A percentile compares a stretch with the other conserved stretches of the same genome.
phyloP scores from a whole-genome alignment of 1,140 invertebrate genomes.

The Sinonovacula constricta region DNA sequence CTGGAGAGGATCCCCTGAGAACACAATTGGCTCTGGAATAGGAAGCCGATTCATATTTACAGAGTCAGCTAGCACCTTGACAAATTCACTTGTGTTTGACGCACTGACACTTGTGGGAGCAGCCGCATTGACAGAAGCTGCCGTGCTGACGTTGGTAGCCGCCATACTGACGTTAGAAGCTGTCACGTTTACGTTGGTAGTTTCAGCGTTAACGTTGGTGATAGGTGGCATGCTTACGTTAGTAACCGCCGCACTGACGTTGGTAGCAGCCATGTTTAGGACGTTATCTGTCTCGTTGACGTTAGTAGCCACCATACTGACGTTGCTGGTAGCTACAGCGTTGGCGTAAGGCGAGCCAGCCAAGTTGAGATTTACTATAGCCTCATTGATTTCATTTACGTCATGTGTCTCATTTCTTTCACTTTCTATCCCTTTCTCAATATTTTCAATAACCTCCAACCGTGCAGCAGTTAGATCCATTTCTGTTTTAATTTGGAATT shows the following conservation, averaged over 20 bases:
- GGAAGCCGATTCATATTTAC: slow-evolving; percentile 14
- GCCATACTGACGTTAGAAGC: no score
- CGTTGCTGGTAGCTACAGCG: not conserved
- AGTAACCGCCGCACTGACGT: slow-evolving; percentile 1
- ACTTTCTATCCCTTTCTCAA: no score
- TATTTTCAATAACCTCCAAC: no score
- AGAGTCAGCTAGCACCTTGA: slow-evolving; percentile 7
- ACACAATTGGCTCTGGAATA: slow-evolving; percentile 4
- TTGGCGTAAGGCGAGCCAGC: no score
- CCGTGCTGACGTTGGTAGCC: no score
- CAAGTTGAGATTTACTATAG: not conserved
- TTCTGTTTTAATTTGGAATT: no score
- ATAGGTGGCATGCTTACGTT: not conserved
- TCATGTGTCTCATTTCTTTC: no score
- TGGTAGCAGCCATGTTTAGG: slow-evolving; percentile 1
- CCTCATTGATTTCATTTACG: slow-evolving; percentile 1
- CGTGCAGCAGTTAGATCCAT: no score
- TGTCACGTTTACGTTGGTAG: no score
- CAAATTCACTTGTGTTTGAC: no score
- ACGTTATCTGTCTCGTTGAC: not conserved
- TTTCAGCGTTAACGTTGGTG: slow-evolving; percentile 3
- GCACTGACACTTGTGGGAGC: no score
- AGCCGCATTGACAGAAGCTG: slow-evolving; percentile 9
- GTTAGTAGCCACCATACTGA: no score
- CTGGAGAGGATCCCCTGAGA: slow-evolving; percentile 7